A percentile compares a stretch with the other conserved stretches of the same genome.
These are phyloP conservation scores for Eucriotettix oculatus DNA, from an alignment of 2,888 invertebrate species.

Conservation along the genomic window DNA sequence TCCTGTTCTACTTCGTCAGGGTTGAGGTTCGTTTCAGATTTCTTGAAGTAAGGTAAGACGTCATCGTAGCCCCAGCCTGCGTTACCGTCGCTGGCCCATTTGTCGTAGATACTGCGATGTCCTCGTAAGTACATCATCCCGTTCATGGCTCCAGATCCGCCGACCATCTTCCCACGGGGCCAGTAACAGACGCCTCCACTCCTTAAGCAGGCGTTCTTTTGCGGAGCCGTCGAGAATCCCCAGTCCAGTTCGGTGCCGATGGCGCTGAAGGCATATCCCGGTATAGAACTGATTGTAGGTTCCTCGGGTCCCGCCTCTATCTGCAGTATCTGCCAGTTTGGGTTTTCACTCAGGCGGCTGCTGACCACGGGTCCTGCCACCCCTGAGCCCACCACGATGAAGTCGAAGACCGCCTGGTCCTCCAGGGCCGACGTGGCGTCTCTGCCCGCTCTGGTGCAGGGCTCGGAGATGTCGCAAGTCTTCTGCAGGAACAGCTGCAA, in stretches of 20 bases:
- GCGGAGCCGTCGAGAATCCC: slow-evolving; percentile 28
- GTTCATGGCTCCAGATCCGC: slow-evolving; percentile 76
- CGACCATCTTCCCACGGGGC: slow-evolving; percentile 82
- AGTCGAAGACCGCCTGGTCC: slow-evolving; percentile 17
- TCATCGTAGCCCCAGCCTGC: slow-evolving; percentile 34
- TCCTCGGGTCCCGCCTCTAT: slow-evolving; percentile 27
- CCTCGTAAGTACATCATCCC: slow-evolving; percentile 86
- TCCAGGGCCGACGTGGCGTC: not conserved
- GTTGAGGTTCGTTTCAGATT: slow-evolving; percentile 21
- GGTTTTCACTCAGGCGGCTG: slow-evolving; percentile 28
- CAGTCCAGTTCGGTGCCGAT: slow-evolving; percentile 24
- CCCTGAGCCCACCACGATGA: slow-evolving; percentile 24
- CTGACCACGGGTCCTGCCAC: slow-evolving; percentile 32
- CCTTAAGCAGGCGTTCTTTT: slow-evolving; percentile 18
- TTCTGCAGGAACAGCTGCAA: slow-evolving; percentile 17
- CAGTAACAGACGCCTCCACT: slow-evolving; percentile 57
- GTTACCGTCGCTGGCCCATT: slow-evolving; percentile 38
- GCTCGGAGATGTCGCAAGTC: slow-evolving; percentile 17
- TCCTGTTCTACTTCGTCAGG: slow-evolving; percentile 6
- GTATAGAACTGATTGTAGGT: slow-evolving; percentile 26
- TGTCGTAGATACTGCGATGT: slow-evolving; percentile 69
- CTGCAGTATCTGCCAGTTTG: slow-evolving; percentile 19
- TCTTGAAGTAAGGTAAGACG: slow-evolving; percentile 21
- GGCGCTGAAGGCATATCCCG: slow-evolving; percentile 20
- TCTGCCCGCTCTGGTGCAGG: slow-evolving; percentile 15